A percentile compares a stretch with the other conserved stretches of the same genome.
Evolutionary conservation across 2,888 invertebrate species (phyloP).

Genomic region (Willowsia nigromaculata): DNA sequence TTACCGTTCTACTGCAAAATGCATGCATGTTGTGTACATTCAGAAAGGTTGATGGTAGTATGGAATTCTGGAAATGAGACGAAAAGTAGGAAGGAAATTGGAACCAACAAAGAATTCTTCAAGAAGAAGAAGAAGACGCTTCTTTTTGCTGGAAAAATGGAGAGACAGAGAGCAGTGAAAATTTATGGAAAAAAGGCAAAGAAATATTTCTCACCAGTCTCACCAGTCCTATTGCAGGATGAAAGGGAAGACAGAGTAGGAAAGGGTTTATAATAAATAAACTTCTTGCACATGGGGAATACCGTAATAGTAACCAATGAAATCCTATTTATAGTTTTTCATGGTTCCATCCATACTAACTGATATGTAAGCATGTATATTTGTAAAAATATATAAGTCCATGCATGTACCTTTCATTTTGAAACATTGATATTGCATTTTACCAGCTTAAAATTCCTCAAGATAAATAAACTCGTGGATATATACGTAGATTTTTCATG

Average conservation of each 20-base stretch:
- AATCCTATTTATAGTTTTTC: not conserved
- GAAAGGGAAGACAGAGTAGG: not conserved
- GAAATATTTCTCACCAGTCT: slow-evolving; percentile 42
- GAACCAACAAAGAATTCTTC: slow-evolving; percentile 38
- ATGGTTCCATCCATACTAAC: no score
- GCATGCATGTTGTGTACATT: not conserved
- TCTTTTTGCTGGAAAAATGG: not conserved
- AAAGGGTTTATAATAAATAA: slow-evolving; percentile 32
- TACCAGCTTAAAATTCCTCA: slow-evolving; percentile 12
- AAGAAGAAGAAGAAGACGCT: not conserved
- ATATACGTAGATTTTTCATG: slow-evolving; percentile 16
- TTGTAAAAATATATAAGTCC: not conserved
- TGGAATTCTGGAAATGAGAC: slow-evolving; percentile 31
- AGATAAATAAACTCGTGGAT: not conserved
- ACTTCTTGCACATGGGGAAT: not conserved
- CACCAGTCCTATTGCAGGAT: not conserved
- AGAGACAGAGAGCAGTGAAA: slow-evolving; percentile 13
- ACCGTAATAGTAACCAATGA: not conserved
- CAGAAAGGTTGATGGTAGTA: no score
- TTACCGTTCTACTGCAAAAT: not conserved
- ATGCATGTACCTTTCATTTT: slow-evolving; percentile 11
- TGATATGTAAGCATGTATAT: not conserved
- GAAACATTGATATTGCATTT: slow-evolving; percentile 35
- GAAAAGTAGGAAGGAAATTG: slow-evolving; percentile 50
- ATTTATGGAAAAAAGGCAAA: slow-evolving; percentile 44